A percentile compares a stretch with the other conserved stretches of the same genome.
Conservation (phyloP, 2,797 vertebrate genomes). For the Falco berigora region DNA sequence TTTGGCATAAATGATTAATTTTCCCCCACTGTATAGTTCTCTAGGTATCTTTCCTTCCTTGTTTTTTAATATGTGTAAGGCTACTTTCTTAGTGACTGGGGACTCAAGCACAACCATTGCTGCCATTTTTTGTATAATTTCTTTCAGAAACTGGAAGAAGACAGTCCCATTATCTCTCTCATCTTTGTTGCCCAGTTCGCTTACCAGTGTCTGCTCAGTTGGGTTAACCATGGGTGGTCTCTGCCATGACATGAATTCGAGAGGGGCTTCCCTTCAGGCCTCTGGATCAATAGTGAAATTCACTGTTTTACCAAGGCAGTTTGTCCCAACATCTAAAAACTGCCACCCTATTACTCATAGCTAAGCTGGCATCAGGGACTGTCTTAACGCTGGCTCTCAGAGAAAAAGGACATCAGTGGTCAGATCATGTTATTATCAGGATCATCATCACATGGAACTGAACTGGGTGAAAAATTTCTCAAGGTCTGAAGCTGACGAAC, state of each 20-base stretch:
- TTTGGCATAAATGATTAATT: background rate
- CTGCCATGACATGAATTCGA: background rate
- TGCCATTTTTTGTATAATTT: background rate
- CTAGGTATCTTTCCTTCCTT: background rate
- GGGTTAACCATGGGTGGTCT: background rate
- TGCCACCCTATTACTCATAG: background rate
- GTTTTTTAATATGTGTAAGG: background rate
- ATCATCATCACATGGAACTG: background rate
- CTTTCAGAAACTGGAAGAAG: background rate
- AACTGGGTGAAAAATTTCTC: background rate
- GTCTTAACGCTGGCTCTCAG: background rate
- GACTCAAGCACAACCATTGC: background rate
- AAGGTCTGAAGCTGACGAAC: background rate
- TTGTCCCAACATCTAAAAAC: background rate
- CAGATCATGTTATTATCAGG: background rate
- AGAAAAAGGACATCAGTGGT: background rate
- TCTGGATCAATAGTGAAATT: background rate
- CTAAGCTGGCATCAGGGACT: background rate
- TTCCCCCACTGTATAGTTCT: background rate
- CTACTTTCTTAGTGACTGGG: background rate
- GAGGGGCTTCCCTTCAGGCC: background rate
- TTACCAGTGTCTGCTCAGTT: background rate
- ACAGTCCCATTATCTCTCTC: fast-evolving
- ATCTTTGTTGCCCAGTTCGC: background rate
- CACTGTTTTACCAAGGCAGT: background rate